These are phyloP conservation scores for Lasiommata megera DNA, from an alignment of 2,888 invertebrate genomes.

Conservation along the genomic window DNA sequence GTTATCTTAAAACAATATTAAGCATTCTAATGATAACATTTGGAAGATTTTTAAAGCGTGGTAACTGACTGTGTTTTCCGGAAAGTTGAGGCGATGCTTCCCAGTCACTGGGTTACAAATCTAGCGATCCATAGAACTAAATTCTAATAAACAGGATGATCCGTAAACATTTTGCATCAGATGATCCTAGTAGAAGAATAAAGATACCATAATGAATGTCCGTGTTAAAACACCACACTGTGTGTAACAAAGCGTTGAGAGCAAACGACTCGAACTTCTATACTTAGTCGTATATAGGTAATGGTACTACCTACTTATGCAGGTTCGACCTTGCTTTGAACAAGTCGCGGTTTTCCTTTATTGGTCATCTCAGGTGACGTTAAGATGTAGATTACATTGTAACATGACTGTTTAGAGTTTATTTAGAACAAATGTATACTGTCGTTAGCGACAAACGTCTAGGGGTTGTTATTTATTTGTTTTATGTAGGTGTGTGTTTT, in stretches of 20 bases:
- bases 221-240: slow-evolving; percentile 13
- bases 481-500: too few relatives aligned
- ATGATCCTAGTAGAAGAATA: neutral
- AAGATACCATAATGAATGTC: neutral
- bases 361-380: slow-evolving; percentile 31
- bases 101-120: too few relatives aligned
- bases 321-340: slow-evolving; percentile 19
- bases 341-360: slow-evolving; percentile 24
- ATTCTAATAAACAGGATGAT: neutral
- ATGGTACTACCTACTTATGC: slow-evolving; percentile 7
- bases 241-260: slow-evolving; percentile 19
- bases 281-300: neutral
- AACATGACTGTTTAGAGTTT: slow-evolving; percentile 14
- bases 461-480: neutral
- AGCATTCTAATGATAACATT: too few relatives aligned
- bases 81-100: too few relatives aligned
- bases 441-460: neutral
- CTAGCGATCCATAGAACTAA: too few relatives aligned
- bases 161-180: neutral
- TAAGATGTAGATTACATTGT: slow-evolving; percentile 24
- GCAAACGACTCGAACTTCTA: slow-evolving; percentile 13
- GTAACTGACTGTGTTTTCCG: too few relatives aligned
- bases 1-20: too few relatives aligned
- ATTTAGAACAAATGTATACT: slow-evolving; percentile 9
- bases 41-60: too few relatives aligned